These are phyloP conservation scores for Gallinago stenura DNA, from an alignment of 2,797 vertebrate genomes.

Conservation along the genomic window DNA sequence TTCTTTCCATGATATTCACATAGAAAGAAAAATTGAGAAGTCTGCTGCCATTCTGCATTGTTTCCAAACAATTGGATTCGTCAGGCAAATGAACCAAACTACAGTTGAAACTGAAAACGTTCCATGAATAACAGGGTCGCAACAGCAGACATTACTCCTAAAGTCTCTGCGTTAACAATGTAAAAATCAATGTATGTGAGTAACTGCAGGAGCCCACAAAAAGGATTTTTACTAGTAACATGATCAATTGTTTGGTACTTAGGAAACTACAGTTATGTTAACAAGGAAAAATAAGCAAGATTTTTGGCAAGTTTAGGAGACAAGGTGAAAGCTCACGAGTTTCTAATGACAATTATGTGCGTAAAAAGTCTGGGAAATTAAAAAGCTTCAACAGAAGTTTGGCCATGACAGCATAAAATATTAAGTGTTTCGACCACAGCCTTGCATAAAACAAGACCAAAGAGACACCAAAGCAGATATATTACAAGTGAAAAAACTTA, in stretches of 20 bases:
- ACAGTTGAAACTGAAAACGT: constrained; percentile 12
- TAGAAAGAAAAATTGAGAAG: constrained; percentile 35
- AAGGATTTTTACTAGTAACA: constrained; percentile 1
- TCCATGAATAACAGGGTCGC: constrained; percentile 28
- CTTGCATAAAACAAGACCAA: constrained; percentile 30
- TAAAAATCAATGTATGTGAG: neutral
- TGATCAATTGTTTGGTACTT: constrained; percentile 32
- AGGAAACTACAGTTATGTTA: constrained; percentile 2
- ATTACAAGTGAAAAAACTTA: constrained; percentile 26
- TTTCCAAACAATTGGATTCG: constrained; percentile 37
- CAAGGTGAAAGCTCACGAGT: constrained; percentile 35
- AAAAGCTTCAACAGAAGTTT: constrained; percentile 41
- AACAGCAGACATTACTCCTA: neutral
- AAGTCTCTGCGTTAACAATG: neutral
- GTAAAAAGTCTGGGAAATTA: constrained; percentile 42
- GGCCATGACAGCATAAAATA: constrained; percentile 26
- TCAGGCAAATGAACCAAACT: constrained; percentile 24
- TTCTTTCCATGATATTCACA: constrained; percentile 22
- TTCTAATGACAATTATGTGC: constrained; percentile 26
- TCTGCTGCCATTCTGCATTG: constrained; percentile 38
- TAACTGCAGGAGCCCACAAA: constrained; percentile 2
- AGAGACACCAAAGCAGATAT: constrained; percentile 42
- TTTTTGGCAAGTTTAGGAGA: constrained; percentile 38
- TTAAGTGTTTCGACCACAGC: constrained; percentile 43
- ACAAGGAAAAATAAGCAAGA: constrained; percentile 6